A percentile compares a stretch with the other conserved stretches of the same genome.
Evolutionary conservation across 2,888 invertebrate genomes (phyloP).

Genomic region (Leucophenga montana): DNA sequence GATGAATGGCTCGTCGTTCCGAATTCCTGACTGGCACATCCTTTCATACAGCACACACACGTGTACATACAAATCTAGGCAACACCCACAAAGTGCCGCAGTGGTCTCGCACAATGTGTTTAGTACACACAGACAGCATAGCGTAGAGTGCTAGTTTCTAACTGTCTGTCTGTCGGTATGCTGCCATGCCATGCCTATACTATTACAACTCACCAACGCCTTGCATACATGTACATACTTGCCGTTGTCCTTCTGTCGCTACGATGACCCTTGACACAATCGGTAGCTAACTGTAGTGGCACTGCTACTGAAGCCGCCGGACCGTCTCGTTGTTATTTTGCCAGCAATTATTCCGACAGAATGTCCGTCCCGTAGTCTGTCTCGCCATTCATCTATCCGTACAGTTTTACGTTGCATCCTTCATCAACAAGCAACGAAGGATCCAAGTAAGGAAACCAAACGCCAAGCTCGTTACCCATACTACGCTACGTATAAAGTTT

Average conservation of each 20-base stretch:
- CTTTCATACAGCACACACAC: conserved; percentile 38
- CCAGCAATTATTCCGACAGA: conserved; percentile 47
- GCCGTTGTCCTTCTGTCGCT: conserved; percentile 22
- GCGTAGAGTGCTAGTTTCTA: conserved; percentile 30
- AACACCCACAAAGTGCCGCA: conserved; percentile 20
- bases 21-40: conserved; percentile 61
- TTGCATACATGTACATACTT: too few relatives aligned
- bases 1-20: conserved; percentile 39
- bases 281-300: conserved; percentile 36
- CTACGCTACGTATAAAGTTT: conserved; percentile 45
- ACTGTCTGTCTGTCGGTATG: conserved; percentile 34
- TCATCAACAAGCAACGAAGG: neutral
- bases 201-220: conserved; percentile 16
- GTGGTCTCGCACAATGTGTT: neutral
- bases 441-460: conserved; percentile 43
- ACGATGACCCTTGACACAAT: conserved; percentile 33
- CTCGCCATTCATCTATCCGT: too few relatives aligned
- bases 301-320: conserved; percentile 20
- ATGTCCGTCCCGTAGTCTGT: conserved; percentile 1
- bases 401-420: neutral
- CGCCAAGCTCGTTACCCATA: conserved; percentile 65
- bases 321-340: conserved; percentile 48
- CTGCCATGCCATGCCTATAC: conserved; percentile 3
- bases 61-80: conserved; percentile 23
- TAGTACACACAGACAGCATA: conserved; percentile 7